Evolutionary conservation across 2,113 vertebrate species (phyloP).

Genomic region (cat (Felis catus)): DNA sequence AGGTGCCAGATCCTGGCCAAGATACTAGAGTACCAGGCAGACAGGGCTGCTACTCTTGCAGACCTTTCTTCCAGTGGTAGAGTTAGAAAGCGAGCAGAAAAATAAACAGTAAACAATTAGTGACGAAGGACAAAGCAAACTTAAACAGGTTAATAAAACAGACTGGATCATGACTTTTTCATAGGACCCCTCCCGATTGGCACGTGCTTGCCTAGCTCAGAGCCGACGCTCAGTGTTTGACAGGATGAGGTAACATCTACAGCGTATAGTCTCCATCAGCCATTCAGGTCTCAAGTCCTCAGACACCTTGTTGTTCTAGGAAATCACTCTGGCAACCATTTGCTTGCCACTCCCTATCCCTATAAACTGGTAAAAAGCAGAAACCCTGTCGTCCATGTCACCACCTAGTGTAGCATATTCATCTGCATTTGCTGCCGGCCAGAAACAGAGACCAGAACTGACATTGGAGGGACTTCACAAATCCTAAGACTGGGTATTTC

Average conservation of each 20-base stretch:
- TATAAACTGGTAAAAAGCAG: not conserved
- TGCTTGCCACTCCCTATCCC: not conserved
- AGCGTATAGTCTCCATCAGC: too few relatives aligned
- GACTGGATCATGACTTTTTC: not conserved
- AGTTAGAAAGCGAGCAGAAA: not conserved
- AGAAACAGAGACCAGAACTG: not conserved
- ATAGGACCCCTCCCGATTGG: not conserved
- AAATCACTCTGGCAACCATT: not conserved
- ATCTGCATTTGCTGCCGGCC: not conserved
- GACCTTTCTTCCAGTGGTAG: not conserved
- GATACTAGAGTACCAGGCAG: not conserved
- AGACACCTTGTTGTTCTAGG: not conserved
- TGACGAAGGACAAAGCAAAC: not conserved
- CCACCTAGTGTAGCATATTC: too few relatives aligned
- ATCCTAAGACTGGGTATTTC: not conserved
- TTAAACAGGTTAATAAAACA: not conserved
- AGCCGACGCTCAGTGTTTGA: not conserved
- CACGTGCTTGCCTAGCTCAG: fast-evolving
- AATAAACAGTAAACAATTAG: not conserved
- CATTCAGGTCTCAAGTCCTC: not conserved
- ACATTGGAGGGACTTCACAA: not conserved
- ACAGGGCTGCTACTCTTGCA: not conserved
- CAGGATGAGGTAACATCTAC: not conserved
- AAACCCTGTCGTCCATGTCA: fast-evolving
- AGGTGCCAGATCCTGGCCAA: not conserved